Evolutionary conservation across 2,113 vertebrate genomes (phyloP).

Genomic region (Emberiza fucata): DNA sequence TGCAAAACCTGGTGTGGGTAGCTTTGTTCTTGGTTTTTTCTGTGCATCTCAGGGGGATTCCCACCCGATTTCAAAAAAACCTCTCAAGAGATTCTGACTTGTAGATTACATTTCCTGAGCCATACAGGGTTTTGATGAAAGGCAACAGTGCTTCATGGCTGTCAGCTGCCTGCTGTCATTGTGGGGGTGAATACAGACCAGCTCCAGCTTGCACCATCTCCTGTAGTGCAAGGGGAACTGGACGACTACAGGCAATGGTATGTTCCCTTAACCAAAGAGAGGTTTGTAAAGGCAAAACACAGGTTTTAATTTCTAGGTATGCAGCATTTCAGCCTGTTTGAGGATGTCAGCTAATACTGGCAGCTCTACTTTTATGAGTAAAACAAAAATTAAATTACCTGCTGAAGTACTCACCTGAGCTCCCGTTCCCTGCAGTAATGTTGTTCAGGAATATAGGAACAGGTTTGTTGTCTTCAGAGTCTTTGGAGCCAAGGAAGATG

Average conservation of each 20-base stretch:
- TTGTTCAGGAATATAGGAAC: not conserved
- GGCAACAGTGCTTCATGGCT: not conserved
- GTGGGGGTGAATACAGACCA: not conserved
- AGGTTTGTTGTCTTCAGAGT: not conserved
- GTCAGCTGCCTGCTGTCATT: not conserved
- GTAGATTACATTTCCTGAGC: not conserved
- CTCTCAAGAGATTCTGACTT: not conserved
- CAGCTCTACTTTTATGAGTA: not conserved
- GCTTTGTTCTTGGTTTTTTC: not conserved
- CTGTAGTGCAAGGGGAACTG: not conserved
- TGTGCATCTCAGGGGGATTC: not conserved
- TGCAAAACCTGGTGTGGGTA: not conserved
- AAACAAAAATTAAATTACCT: not conserved
- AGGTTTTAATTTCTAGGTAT: not conserved
- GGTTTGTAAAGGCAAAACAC: not conserved
- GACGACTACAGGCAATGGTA: not conserved
- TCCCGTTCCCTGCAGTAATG: not conserved
- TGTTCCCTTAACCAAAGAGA: not conserved
- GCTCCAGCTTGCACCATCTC: not conserved
- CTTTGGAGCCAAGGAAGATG: not conserved
- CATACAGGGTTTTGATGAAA: not conserved
- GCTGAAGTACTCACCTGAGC: not conserved
- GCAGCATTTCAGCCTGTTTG: not conserved
- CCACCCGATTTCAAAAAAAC: not conserved
- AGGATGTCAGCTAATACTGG: not conserved